Evolutionary conservation across 2,797 vertebrate genomes (phyloP).

Genomic region (Arrhamphus sclerolepis): DNA sequence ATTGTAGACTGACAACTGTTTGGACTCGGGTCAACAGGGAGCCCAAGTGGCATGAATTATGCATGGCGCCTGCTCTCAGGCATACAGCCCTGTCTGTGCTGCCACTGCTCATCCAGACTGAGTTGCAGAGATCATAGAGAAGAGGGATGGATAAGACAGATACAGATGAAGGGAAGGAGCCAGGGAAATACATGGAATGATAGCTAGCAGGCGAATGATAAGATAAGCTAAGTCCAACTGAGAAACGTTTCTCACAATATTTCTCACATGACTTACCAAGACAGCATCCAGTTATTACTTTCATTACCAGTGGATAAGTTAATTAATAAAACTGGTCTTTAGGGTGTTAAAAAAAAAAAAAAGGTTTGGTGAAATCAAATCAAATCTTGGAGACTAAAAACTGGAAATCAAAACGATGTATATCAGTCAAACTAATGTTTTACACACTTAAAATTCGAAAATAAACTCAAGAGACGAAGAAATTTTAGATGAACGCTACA

Average conservation of each 20-base stretch:
- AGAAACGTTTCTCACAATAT: background rate
- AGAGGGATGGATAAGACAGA: constrained; percentile 41
- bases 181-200: constrained; percentile 9
- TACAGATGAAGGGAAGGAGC: constrained; percentile 8
- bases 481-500: no score
- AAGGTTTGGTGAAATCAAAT: no score
- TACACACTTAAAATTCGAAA: no score
- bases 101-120: constrained; percentile 53
- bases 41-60: constrained; percentile 71
- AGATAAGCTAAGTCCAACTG: background rate
- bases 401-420: no score
- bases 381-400: no score
- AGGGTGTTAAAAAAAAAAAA: no score
- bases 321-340: no score
- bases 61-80: constrained; percentile 60
- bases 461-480: no score
- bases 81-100: constrained; percentile 73
- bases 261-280: background rate
- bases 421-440: no score
- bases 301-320: no score
- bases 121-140: constrained; percentile 51
- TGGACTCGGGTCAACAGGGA: constrained; percentile 68
- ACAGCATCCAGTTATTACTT: background rate
- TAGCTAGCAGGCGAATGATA: constrained; percentile 11
- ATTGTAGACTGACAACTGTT: constrained; percentile 70